These are phyloP conservation scores for Habroteleia sp. DNA, from an alignment of 2,888 invertebrate genomes.

Conservation along the genomic window DNA sequence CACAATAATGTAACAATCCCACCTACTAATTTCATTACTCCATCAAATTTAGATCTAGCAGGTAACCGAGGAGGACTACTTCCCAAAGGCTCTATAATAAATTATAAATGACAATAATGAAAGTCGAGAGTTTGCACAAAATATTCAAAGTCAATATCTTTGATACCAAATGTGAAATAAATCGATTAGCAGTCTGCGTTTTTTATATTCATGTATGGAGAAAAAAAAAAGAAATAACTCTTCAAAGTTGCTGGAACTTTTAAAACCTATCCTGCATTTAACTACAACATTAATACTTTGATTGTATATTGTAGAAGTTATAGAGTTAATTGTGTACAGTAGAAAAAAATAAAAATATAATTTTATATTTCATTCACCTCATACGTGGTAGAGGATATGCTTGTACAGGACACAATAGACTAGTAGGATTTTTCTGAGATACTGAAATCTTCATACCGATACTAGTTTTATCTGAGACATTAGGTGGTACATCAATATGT, in stretches of 20 bases:
- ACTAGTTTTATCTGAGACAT: conserved; percentile 80
- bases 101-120: too few species aligned
- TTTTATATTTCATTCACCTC: too few species aligned
- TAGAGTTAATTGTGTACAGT: too few species aligned
- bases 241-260: too few species aligned
- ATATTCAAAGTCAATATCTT: conserved; percentile 19
- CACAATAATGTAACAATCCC: conserved; percentile 80
- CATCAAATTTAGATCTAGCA: conserved; percentile 81
- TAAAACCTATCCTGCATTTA: too few species aligned
- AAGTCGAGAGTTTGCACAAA: too few species aligned
- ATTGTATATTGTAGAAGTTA: too few species aligned
- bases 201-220: too few species aligned
- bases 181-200: conserved; percentile 20
- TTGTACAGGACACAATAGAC: conserved; percentile 83
- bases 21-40: conserved; percentile 64
- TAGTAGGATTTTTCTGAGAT: conserved; percentile 56
- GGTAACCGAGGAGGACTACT: conserved; percentile 83
- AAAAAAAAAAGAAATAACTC: too few species aligned
- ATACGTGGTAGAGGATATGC: conserved; percentile 83
- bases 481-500: conserved; percentile 80
- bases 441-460: conserved; percentile 74
- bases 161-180: not conserved
- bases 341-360: too few species aligned
- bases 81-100: conserved; percentile 74
- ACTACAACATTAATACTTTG: too few species aligned